A percentile compares a stretch with the other conserved stretches of the same genome.
These are phyloP conservation scores for Urocynchramus pylzowi DNA, from an alignment of 2,113 vertebrate genomes.

Conservation along the genomic window DNA sequence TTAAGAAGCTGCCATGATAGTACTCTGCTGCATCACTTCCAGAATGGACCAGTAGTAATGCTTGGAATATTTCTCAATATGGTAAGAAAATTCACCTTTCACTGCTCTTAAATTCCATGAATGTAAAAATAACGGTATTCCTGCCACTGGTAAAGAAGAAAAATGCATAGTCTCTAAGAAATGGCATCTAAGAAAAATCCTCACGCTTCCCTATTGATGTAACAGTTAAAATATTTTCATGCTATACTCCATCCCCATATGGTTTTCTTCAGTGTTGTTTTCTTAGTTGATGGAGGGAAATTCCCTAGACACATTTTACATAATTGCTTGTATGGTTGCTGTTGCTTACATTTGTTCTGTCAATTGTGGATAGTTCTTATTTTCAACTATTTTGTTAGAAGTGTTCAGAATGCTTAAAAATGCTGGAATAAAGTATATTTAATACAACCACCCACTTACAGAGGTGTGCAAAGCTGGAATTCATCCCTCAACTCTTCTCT, in stretches of 20 bases:
- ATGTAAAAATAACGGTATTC: not conserved
- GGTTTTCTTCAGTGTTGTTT: conserved; percentile 27
- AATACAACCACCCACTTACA: not conserved
- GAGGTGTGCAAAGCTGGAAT: not conserved
- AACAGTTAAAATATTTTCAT: conserved; percentile 43
- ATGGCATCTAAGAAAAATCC: not conserved
- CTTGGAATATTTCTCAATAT: not conserved
- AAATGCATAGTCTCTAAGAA: not conserved
- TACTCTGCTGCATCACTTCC: not conserved
- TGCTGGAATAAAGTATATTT: conserved; percentile 11
- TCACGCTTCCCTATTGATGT: not conserved
- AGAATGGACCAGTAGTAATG: not conserved
- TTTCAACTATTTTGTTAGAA: conserved; percentile 17
- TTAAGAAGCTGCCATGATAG: not conserved
- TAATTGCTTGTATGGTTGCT: conserved; percentile 37
- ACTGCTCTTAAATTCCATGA: not conserved
- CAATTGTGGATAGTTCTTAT: conserved; percentile 15
- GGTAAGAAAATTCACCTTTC: not conserved
- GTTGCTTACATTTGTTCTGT: conserved; percentile 50
- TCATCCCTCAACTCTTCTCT: not conserved
- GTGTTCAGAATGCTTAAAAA: conserved; percentile 25
- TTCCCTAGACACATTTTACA: conserved; percentile 25
- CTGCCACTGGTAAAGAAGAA: not conserved
- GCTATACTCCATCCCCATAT: conserved; percentile 6
- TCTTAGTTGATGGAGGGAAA: conserved; percentile 53